A percentile compares a stretch with the other conserved stretches of the same genome.
These are phyloP conservation scores for Zenarchopterus dispar DNA, from an alignment of 2,797 vertebrate genomes.

Conservation along the genomic window DNA sequence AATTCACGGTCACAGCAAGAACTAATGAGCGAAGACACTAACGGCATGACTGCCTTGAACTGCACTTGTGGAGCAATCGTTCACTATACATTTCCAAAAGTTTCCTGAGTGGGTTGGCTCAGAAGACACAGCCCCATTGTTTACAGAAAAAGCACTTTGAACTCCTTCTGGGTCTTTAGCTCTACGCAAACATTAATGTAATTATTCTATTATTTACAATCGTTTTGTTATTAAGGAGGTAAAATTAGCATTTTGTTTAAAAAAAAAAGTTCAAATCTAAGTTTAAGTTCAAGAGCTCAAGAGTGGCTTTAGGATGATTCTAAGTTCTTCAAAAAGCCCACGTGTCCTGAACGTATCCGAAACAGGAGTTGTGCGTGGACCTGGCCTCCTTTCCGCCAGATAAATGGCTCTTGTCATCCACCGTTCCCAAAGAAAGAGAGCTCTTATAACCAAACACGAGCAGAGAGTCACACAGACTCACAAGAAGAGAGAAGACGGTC, in stretches of 20 bases:
- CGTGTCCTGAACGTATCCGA: slow-evolving; percentile 21
- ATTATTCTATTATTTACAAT: no score
- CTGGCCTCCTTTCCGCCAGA: slow-evolving; percentile 28
- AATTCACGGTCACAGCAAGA: background rate
- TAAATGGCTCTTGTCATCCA: slow-evolving; percentile 47
- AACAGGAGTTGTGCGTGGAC: slow-evolving; percentile 17
- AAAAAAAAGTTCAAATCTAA: no score
- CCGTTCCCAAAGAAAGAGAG: slow-evolving; percentile 33
- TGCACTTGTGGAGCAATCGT: no score
- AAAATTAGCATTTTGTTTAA: no score
- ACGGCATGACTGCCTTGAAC: background rate
- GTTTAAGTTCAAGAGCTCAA: no score
- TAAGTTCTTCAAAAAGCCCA: slow-evolving; percentile 4
- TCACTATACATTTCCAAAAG: no score
- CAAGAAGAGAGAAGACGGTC: slow-evolving; percentile 29
- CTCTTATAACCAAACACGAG: slow-evolving; percentile 44
- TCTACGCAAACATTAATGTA: no score
- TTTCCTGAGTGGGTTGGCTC: no score
- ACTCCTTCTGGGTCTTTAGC: no score
- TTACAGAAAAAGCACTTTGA: no score
- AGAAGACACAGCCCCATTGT: no score
- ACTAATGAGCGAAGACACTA: background rate
- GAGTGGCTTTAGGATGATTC: background rate
- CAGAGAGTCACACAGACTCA: slow-evolving; percentile 8
- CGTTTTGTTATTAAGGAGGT: no score